Base-by-base conservation (phyloP, 1,140 invertebrate genomes). In the Pentalonia nigronervosa region DNA sequence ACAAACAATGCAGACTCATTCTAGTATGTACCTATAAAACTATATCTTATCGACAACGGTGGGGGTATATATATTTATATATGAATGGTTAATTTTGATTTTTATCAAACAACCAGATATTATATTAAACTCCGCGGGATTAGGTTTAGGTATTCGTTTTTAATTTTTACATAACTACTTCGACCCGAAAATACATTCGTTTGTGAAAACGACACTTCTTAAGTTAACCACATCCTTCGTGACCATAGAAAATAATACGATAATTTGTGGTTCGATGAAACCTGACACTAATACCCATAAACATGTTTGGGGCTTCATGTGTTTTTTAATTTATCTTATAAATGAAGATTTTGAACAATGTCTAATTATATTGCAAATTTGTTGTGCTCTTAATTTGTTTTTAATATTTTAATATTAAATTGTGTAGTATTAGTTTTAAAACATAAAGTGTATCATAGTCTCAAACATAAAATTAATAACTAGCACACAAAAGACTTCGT, bases 241-340 rank as follows among this genome's bases (percentile, higher is more conserved):
- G 17, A 88, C 47, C 45, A 20, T n/a, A 84, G 30, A 53, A 25
- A 50, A 21, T 89, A 45, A 50, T 88, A 50, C 17, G 17, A 88
- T 30, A 88, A 50, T 50, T 88, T 88, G 86, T 50, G 86, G 86
- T 47, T 87, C 48, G n/a, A 48, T 48, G 86, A 48, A 87, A 87
- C 47, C 47, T 17, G 47, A 87, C 14, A 48, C 86, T 87, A 87
- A 87, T 87, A n/a, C 47, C 25, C 1, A n/a, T 48, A n/a, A 21
- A 87, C 14, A n/a, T 48, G 47, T 87, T 87, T 48, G 7, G 30
- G 47, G 47, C 86, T 87, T 87, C 86, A 20, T 30, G 2, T 47
- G 36, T 81, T 41, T 81, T 81, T 36, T 17, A 34, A 34, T 81
- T 34, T 34, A 20, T 81, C 21, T 20, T 81, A 81, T 60, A 30